Evolutionary conservation across 2,888 invertebrate species (phyloP), one percentile per base, ranked within the genome.

Genomic region (Harpalus rufipes): DNA sequence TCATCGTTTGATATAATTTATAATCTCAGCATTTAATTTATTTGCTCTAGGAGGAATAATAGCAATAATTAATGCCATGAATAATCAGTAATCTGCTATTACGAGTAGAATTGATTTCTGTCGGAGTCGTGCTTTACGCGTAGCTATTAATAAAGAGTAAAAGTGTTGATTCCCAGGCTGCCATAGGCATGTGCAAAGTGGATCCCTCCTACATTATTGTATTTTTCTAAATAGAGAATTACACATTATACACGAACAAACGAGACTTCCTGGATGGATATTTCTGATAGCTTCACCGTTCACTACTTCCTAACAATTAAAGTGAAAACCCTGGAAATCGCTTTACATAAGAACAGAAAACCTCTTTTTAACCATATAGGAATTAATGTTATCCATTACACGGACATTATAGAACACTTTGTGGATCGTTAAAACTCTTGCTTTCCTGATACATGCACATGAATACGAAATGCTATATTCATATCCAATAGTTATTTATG

Each of bases 271-370:
- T 8, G 41, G 44, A 44, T 44, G 44, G 41, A 44, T 74, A 44
- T 44, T 74, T 16, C 44, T 74, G 44, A 74, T 41, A 44, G 72
- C 68, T 68, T 51, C 44, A 32, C 39, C 39, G 14, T 32, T 68
- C 63, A 63, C 12, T 39, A 39, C 68, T 68, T 68, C 68, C 68
- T 74, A 74, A 44, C 72, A 74, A 74, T 74, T 74, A 74, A 74
- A 74, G 72, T 44, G 72, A 74, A 68, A 74, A 74, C 44, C 12
- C 72, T 74, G 44, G 44, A 74, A 74, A 74, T 74, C 44, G 44
- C 16, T 74, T 74, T 74, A 74, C 72, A 74, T 74, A 74, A 74
- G 72, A 68, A 68, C 21, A 63, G 59, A 59, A 59, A 63, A 63
- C 63, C 16, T 39, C 14, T 68, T 32, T 39, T 68, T 68, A 39